Conservation (phyloP, 2,888 invertebrate species). For the Drosophila anomalata region DNA sequence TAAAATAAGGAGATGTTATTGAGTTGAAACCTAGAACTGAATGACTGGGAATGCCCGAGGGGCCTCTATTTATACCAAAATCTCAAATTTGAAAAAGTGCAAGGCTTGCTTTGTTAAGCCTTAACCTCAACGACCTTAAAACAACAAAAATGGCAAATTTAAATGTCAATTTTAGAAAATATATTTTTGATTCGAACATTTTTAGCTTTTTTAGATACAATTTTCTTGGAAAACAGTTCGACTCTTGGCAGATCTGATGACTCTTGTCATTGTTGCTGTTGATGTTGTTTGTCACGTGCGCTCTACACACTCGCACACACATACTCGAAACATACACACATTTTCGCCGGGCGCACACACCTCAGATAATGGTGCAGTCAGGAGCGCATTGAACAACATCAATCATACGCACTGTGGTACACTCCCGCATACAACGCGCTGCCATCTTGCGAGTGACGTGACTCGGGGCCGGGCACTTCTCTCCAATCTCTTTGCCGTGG, state of each 20-base stretch:
- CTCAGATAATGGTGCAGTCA: conserved; percentile 67
- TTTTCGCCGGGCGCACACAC: conserved; percentile 25
- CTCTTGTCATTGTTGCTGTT: conserved; percentile 30
- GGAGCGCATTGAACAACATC: conserved; percentile 62
- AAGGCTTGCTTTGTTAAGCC: too few species aligned
- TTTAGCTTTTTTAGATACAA: neutral
- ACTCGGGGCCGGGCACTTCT: conserved; percentile 45
- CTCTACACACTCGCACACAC: conserved; percentile 15
- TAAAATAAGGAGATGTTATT: too few species aligned
- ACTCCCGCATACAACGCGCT: conserved; percentile 20
- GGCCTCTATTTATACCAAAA: too few species aligned
- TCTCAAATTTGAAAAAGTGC: too few species aligned
- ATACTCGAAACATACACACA: conserved; percentile 5
- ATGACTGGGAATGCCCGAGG: too few species aligned
- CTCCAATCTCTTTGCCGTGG: conserved; percentile 35
- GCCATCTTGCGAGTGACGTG: conserved; percentile 41
- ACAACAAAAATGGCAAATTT: too few species aligned
- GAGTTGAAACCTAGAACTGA: too few species aligned
- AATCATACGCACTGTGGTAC: conserved; percentile 69
- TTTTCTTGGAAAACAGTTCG: neutral
- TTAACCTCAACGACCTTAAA: too few species aligned
- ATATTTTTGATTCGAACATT: too few species aligned
- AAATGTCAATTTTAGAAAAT: too few species aligned
- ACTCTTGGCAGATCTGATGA: neutral
- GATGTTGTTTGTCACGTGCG: conserved; percentile 49